phyloP scores from a whole-genome alignment of 1,140 invertebrate genomes.

The fruit fly (Drosophila melanogaster) region Release_6_plus_ISO1_MT NT_033777.3:29515501-29516000 shows the following conservation, averaged over 20 bases:
- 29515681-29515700: background rate
- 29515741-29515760: background rate
- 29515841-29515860: constrained; percentile 2
- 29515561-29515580: constrained; percentile 73
- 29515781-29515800: constrained; percentile 7
- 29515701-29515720: constrained; percentile 6
- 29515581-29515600: constrained; percentile 33
- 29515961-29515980: constrained; percentile 35
- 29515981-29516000: constrained; percentile 71
- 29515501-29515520: constrained; percentile 58
- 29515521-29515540: constrained; percentile 28
- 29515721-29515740: background rate
- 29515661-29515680: constrained; percentile 7
- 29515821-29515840: background rate
- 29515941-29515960: constrained; percentile 70
- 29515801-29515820: background rate
- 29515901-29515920: background rate
- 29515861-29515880: background rate
- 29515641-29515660: constrained; percentile 10
- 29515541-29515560: constrained; percentile 57
- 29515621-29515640: constrained; percentile 70
- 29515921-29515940: constrained; percentile 66
- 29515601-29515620: constrained; percentile 42
- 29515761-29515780: background rate
- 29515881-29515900: constrained; percentile 5